Percentiles rank a stretch among this genome's conserved stretches.
Evolutionary conservation across 2,113 vertebrate species (phyloP).

Genomic region (Propithecus coquereli): DNA sequence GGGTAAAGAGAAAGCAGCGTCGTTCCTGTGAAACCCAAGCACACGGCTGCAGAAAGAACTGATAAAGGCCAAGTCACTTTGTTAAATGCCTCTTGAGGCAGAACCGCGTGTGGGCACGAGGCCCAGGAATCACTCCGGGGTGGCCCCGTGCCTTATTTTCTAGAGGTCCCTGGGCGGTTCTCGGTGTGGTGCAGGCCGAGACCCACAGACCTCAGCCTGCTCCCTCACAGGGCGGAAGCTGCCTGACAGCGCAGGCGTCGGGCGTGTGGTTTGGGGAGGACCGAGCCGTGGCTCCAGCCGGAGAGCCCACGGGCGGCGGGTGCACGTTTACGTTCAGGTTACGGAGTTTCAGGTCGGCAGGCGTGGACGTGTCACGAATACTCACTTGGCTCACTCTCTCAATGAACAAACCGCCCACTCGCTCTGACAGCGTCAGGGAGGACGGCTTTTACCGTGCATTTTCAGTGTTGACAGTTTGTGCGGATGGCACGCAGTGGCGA

Average conservation of each 20-base stretch:
- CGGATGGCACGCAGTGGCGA: accelerated
- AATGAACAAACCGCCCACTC: neutral
- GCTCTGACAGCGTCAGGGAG: accelerated
- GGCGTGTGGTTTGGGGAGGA: accelerated
- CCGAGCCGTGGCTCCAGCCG: accelerated
- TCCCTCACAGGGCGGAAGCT: neutral
- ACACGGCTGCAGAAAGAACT: neutral
- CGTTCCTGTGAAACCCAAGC: neutral
- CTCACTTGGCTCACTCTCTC: neutral
- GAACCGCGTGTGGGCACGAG: neutral
- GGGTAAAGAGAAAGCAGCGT: accelerated
- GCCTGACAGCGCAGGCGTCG: neutral
- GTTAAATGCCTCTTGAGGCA: neutral
- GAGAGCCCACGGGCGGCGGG: accelerated
- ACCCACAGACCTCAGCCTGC: accelerated
- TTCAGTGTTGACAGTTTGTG: accelerated
- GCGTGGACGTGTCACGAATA: accelerated
- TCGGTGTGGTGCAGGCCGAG: accelerated
- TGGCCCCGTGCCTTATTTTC: neutral
- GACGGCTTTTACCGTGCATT: accelerated
- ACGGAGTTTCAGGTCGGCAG: accelerated
- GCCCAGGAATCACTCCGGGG: neutral
- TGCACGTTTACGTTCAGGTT: accelerated
- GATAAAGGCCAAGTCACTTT: neutral
- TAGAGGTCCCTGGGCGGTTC: neutral